Percentiles rank a stretch among this genome's conserved stretches.
phyloP scores from a whole-genome alignment of 1,140 invertebrate genomes.

The Stratiolaelaps scimitus region DNA sequence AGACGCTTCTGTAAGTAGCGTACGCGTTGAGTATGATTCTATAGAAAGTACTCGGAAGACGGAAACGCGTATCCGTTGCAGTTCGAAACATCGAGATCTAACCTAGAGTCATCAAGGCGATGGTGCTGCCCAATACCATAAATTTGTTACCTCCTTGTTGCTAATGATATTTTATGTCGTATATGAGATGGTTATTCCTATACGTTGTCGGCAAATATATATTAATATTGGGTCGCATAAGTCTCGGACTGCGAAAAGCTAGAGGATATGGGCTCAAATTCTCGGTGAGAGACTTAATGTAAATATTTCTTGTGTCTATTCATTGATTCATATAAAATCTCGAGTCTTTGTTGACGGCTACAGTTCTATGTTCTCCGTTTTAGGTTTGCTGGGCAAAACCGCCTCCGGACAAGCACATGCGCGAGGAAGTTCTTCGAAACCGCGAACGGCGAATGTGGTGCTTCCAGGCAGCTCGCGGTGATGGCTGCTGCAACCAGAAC shows the following conservation, averaged over 20 bases:
- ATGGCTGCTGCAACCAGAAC: neutral
- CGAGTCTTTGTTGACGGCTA: neutral
- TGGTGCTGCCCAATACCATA: neutral
- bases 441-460: slow-evolving; percentile 17
- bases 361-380: neutral
- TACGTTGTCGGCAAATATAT: neutral
- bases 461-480: neutral
- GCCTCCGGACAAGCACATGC: slow-evolving; percentile 5
- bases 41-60: neutral
- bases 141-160: no score
- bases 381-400: slow-evolving; percentile 23
- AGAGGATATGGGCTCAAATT: neutral
- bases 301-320: neutral
- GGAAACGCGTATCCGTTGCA: neutral
- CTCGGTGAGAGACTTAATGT: neutral
- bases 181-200: neutral
- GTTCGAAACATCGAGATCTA: neutral
- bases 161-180: no score
- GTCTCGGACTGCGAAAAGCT: neutral
- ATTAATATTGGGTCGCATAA: neutral
- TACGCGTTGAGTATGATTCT: no score
- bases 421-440: slow-evolving; percentile 17
- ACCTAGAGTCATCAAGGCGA: neutral
- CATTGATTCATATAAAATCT: neutral
- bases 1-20: no score